Conservation (phyloP, 2,888 invertebrate genomes). For the Brassicogethes aeneus region DNA sequence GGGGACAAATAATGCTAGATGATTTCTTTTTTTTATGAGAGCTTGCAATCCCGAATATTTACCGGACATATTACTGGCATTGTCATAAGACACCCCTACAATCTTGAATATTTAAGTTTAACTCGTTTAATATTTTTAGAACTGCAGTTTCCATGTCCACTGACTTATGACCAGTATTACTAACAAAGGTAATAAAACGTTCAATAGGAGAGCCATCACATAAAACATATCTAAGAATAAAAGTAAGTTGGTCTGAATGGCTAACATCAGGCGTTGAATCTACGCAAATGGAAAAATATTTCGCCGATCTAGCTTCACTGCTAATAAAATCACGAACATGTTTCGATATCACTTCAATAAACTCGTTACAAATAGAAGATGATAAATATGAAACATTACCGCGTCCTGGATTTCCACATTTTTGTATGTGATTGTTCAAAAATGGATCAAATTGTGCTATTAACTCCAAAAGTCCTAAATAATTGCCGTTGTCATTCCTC, state of each 20-base stretch:
- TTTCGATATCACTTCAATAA: background rate
- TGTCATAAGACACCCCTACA: constrained; percentile 10
- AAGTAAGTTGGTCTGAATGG: constrained; percentile 27
- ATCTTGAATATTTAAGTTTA: constrained; percentile 10
- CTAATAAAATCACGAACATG: background rate
- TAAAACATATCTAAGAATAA: constrained; percentile 27
- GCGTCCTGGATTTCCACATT: constrained; percentile 19
- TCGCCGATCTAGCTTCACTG: background rate
- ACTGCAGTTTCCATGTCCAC: constrained; percentile 21
- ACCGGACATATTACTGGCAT: constrained; percentile 11
- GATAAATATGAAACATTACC: constrained; percentile 23
- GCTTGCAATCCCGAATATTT: constrained; percentile 7
- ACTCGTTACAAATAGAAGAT: constrained; percentile 17
- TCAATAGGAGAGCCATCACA: constrained; percentile 22
- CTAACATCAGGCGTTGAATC: constrained; percentile 23
- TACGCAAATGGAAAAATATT: no score
- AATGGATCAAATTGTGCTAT: constrained; percentile 24
- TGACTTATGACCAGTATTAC: constrained; percentile 25
- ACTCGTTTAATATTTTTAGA: no score
- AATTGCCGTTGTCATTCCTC: constrained; percentile 20
- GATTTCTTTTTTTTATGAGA: constrained; percentile 7
- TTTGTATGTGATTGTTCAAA: constrained; percentile 21
- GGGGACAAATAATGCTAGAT: constrained; percentile 10
- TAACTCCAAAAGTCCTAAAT: constrained; percentile 22
- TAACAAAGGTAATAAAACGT: constrained; percentile 27